A percentile compares a stretch with the other conserved stretches of the same genome.
Evolutionary conservation across 2,113 vertebrate species (phyloP).

Genomic region (Scopus umbretta): DNA sequence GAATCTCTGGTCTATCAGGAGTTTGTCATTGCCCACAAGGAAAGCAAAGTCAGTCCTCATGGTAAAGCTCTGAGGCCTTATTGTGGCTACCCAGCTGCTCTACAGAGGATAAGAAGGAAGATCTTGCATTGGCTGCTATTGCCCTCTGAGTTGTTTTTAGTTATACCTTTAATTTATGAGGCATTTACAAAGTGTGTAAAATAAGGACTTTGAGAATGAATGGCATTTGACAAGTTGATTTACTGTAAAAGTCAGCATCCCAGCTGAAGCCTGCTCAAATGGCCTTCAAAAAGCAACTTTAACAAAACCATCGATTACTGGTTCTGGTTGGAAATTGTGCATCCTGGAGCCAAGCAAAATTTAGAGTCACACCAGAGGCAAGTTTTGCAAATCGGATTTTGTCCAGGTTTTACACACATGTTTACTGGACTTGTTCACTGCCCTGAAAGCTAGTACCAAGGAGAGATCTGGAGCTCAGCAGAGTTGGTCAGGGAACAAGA

Average conservation of each 20-base stretch:
- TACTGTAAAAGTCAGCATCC: not conserved
- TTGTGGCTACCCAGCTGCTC: not conserved
- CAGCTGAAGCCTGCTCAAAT: not conserved
- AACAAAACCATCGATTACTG: not conserved
- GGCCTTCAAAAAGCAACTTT: not conserved
- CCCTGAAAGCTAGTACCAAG: not conserved
- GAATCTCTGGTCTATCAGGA: not conserved
- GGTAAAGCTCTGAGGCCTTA: not conserved
- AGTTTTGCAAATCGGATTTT: not conserved
- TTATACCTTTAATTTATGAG: not conserved
- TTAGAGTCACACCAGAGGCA: not conserved
- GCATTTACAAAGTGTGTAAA: not conserved
- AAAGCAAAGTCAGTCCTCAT: not conserved
- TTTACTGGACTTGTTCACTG: not conserved
- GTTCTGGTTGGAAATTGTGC: not conserved
- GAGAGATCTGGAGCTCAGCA: not conserved
- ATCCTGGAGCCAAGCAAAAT: not conserved
- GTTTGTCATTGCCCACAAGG: not conserved
- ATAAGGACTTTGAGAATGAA: not conserved
- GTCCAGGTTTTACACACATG: not conserved
- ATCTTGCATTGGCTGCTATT: not conserved
- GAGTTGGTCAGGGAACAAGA: not conserved
- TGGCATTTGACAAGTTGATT: not conserved
- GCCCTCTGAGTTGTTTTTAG: not conserved
- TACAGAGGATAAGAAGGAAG: not conserved